A percentile compares a stretch with the other conserved stretches of the same genome.
These are phyloP conservation scores for Fregata magnificens DNA, from an alignment of 2,113 vertebrate genomes.

Conservation along the genomic window DNA sequence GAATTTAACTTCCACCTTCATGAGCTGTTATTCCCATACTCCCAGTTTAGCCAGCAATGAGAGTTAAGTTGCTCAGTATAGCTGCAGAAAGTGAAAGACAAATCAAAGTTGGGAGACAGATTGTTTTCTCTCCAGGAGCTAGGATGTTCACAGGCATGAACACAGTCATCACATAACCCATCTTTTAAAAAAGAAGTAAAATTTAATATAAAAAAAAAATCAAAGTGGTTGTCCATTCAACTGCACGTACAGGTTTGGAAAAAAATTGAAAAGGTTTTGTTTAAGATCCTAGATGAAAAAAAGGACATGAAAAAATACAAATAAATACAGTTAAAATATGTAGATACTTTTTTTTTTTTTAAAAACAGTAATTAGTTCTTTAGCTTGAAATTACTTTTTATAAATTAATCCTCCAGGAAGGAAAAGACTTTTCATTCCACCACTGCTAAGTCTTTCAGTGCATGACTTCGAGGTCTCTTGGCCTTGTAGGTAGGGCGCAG, in stretches of 20 bases:
- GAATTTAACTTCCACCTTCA: not conserved
- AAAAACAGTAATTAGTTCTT: not conserved
- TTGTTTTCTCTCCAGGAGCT: not conserved
- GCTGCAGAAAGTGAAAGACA: not conserved
- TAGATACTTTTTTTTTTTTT: not conserved
- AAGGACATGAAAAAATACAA: not conserved
- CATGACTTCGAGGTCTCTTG: slow-evolving; percentile 81
- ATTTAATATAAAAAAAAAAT: slow-evolving; percentile 52
- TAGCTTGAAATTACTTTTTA: not conserved
- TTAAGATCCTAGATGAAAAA: not conserved
- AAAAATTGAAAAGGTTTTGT: not conserved
- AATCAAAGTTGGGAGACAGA: not conserved
- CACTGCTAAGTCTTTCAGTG: slow-evolving; percentile 89
- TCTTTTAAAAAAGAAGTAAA: not conserved
- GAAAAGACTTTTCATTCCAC: slow-evolving; percentile 74
- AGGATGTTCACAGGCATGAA: not conserved
- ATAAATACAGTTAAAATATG: slow-evolving; percentile 32
- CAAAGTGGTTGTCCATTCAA: not conserved
- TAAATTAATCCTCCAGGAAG: not conserved
- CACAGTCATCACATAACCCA: not conserved
- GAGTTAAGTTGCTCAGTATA: not conserved
- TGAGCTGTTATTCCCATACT: not conserved
- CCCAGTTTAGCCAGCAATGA: not conserved
- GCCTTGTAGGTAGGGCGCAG: slow-evolving; percentile 87
- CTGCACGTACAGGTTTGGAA: not conserved